phyloP scores from a whole-genome alignment of 2,113 vertebrate species.

The Oreochromis tanganicae region DNA sequence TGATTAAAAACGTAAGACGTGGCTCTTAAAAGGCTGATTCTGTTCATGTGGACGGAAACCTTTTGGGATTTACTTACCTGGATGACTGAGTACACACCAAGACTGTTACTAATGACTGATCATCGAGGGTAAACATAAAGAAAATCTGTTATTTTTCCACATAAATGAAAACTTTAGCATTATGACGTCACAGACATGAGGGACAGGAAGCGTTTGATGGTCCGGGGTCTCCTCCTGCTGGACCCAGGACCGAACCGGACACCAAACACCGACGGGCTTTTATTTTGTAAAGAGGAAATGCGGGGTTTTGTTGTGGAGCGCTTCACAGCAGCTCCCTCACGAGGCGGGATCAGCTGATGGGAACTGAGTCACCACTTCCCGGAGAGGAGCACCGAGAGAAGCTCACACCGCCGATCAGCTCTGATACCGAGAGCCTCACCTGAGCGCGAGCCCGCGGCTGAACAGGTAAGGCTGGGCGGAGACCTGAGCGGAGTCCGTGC shows the following conservation, averaged over 20 bases:
- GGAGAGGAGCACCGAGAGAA: not conserved
- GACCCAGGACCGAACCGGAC: not conserved
- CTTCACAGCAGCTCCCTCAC: not conserved
- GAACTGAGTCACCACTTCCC: conserved; percentile 55
- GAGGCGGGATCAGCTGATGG: conserved; percentile 43
- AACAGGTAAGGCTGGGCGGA: not conserved
- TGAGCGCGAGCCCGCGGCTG: not conserved
- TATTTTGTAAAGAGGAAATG: conserved; percentile 13
- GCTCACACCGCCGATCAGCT: not conserved
- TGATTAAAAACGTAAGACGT: not conserved
- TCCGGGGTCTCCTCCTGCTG: not conserved
- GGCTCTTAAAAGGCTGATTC: not conserved
- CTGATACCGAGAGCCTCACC: not conserved
- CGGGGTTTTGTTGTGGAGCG: fast-evolving
- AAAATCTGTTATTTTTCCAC: not conserved
- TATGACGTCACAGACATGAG: not conserved
- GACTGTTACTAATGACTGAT: not conserved
- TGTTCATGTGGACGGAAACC: no score
- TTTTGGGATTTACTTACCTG: not conserved
- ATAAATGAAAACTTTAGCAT: not conserved
- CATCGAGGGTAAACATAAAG: not conserved
- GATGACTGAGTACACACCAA: not conserved
- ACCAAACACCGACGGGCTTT: not conserved
- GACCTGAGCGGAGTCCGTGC: not conserved
- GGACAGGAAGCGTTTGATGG: not conserved